Evolutionary conservation across 92 coral and sea anemone genomes (phyloP).

Genomic region (Porites evermanni): DNA sequence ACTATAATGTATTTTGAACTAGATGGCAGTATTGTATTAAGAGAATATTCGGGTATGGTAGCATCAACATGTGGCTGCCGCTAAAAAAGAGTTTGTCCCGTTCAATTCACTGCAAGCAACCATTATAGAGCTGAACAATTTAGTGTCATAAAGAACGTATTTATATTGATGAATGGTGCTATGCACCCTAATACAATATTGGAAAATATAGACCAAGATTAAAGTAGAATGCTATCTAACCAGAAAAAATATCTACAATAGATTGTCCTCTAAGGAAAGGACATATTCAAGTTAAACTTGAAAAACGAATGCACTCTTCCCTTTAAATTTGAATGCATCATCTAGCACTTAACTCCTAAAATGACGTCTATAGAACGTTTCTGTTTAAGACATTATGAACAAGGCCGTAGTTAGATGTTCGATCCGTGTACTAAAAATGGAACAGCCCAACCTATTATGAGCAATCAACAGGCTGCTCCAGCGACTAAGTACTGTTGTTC

Average conservation of each 20-base stretch:
- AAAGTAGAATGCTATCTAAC: conserved; percentile 2
- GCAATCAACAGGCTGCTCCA: conserved; percentile 20
- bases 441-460: conserved; percentile 26
- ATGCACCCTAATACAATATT: conserved; percentile 62
- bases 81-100: conserved; percentile 43
- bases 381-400: neutral
- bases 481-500: conserved; percentile 30
- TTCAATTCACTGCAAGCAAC: conserved; percentile 9
- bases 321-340: too few species aligned
- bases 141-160: conserved; percentile 73
- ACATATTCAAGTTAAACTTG: neutral
- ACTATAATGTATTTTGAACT: conserved; percentile 86
- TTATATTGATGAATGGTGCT: conserved; percentile 70
- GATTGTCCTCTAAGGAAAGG: neutral
- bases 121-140: conserved; percentile 51
- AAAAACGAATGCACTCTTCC: neutral
- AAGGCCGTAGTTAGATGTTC: neutral
- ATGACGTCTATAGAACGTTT: too few species aligned
- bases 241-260: conserved; percentile 6
- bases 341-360: too few species aligned
- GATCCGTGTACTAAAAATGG: conserved; percentile 19
- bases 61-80: conserved; percentile 97
- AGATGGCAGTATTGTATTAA: conserved; percentile 85
- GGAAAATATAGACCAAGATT: conserved; percentile 41
- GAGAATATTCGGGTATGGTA: conserved; percentile 87